Conservation (phyloP, 2,113 vertebrate genomes). For the Dipodomys spectabilis region DNA sequence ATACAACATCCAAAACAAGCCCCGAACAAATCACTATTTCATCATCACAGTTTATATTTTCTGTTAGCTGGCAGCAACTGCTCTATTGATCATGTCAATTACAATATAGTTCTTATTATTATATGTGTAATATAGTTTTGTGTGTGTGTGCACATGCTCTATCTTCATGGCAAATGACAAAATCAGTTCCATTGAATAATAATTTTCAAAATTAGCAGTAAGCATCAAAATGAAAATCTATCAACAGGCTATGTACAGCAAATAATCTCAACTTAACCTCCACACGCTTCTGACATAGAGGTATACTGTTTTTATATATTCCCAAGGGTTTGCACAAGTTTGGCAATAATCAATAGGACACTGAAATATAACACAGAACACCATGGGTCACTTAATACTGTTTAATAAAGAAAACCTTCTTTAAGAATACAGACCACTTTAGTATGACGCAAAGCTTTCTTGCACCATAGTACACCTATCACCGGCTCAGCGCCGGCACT, state of each 20-base stretch:
- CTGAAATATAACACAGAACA: constrained; percentile 32
- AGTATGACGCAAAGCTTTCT: not conserved
- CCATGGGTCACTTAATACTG: constrained; percentile 11
- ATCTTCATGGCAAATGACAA: constrained; percentile 17
- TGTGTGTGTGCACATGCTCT: not conserved
- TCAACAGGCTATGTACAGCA: constrained; percentile 31
- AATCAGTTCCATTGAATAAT: constrained; percentile 18
- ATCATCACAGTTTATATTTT: not conserved
- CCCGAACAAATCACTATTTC: constrained; percentile 58
- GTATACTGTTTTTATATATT: constrained; percentile 22
- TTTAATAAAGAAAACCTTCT: not conserved
- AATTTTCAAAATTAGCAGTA: constrained; percentile 45
- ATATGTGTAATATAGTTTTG: not conserved
- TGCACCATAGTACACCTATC: too few species aligned
- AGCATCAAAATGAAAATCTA: constrained; percentile 60
- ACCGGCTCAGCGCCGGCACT: too few species aligned
- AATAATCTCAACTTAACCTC: not conserved
- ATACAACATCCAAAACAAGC: constrained; percentile 13
- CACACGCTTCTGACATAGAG: constrained; percentile 4
- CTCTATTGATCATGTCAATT: constrained; percentile 19
- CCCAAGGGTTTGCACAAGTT: not conserved
- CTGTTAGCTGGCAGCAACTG: not conserved
- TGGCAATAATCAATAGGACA: not conserved
- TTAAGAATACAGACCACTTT: not conserved
- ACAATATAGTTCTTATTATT: constrained; percentile 1